Percentiles rank a stretch among this genome's conserved stretches.
Conservation (phyloP, 2,797 vertebrate species). For the Mycteria americana region DNA sequence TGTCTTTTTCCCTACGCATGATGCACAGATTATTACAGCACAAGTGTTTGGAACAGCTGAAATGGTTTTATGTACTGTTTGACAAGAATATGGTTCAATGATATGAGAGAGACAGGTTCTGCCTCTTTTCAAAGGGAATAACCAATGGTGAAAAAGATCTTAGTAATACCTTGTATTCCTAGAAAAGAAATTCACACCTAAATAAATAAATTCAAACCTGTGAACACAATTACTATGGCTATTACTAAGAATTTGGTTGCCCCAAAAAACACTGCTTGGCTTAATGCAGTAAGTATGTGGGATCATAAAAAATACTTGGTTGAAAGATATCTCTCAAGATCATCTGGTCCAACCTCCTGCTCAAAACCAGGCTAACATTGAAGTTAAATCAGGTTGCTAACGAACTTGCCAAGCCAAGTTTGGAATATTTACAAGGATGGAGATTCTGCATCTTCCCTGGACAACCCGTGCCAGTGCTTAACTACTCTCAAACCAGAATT, state of each 20-base stretch:
- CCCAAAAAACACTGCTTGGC: background rate
- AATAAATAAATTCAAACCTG: background rate
- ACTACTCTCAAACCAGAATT: background rate
- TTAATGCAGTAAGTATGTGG: background rate
- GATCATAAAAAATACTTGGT: background rate
- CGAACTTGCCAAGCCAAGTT: background rate
- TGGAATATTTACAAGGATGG: background rate
- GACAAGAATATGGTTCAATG: background rate
- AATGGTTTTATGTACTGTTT: background rate
- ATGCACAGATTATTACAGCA: background rate
- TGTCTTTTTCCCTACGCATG: background rate
- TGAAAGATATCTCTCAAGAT: background rate
- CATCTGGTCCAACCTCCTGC: background rate
- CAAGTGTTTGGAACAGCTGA: constrained; percentile 33
- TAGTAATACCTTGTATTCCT: background rate
- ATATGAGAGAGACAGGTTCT: constrained; percentile 24
- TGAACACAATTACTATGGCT: background rate
- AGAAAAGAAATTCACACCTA: background rate
- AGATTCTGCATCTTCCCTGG: background rate
- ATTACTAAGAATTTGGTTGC: background rate
- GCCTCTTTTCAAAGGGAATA: constrained; percentile 32
- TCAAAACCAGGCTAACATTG: background rate
- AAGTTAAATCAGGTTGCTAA: background rate
- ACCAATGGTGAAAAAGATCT: background rate
- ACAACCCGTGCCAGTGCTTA: background rate